These are phyloP conservation scores for Tyria jacobaeae DNA, from an alignment of 2,888 invertebrate genomes.

Conservation along the genomic window DNA sequence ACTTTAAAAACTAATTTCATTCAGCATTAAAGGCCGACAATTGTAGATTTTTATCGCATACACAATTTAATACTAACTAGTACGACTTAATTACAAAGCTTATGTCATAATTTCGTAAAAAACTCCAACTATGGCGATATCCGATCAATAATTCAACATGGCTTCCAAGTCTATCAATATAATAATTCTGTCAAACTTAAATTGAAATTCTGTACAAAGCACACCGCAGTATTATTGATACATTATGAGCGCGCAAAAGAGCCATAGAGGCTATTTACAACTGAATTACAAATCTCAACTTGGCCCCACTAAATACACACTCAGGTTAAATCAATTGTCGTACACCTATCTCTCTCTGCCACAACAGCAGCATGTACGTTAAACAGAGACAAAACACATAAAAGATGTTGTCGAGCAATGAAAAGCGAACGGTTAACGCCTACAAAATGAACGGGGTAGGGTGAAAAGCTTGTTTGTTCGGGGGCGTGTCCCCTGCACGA, in stretches of 20 bases:
- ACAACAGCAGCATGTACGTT: conserved; percentile 4
- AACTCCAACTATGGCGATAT: conserved; percentile 43
- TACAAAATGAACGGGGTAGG: conserved; percentile 71
- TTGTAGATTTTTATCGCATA: conserved; percentile 45
- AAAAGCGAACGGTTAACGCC: conserved; percentile 74
- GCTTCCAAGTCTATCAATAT: conserved; percentile 78
- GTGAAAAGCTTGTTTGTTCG: conserved; percentile 78
- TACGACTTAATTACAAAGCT: conserved; percentile 47
- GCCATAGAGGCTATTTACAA: conserved; percentile 82
- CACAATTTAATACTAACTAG: conserved; percentile 40
- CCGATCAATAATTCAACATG: conserved; percentile 76
- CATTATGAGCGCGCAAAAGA: conserved; percentile 82
- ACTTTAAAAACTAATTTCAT: conserved; percentile 32
- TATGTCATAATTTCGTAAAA: conserved; percentile 48
- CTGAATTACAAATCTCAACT: conserved; percentile 84
- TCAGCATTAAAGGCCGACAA: conserved; percentile 38
- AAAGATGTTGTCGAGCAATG: conserved; percentile 60
- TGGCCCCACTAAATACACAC: conserved; percentile 82
- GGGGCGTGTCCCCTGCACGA: conserved; percentile 72
- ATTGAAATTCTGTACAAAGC: conserved; percentile 82
- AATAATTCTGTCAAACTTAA: conserved; percentile 85
- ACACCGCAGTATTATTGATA: conserved; percentile 81
- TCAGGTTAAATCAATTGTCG: conserved; percentile 80
- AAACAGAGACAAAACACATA: conserved; percentile 53
- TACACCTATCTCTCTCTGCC: conserved; percentile 56